phyloP scores from a whole-genome alignment of 2,888 invertebrate genomes.

The Pachycephus smyrnensis region DNA sequence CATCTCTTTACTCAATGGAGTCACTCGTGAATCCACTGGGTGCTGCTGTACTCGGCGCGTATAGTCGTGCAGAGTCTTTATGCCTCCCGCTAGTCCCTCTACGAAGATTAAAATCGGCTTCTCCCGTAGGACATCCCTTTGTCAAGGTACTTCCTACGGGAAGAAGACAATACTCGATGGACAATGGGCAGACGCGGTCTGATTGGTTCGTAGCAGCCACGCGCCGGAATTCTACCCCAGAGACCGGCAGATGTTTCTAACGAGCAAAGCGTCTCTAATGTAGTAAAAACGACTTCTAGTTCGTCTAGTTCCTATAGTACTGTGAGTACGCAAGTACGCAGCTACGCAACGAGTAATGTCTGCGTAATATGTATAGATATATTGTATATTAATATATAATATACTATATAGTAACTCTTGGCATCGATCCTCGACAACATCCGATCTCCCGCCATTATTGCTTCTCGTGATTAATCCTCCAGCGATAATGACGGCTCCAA shows the following conservation, averaged over 20 bases:
- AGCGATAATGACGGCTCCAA: neutral
- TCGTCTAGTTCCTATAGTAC: neutral
- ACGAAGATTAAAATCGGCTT: slow-evolving; percentile 23
- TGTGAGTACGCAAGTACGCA: neutral
- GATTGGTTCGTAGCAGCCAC: slow-evolving; percentile 52
- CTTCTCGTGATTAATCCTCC: neutral
- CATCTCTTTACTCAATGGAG: neutral
- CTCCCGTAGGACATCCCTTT: slow-evolving; percentile 26
- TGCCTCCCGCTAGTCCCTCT: slow-evolving; percentile 6
- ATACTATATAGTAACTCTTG: no score
- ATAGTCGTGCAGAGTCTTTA: slow-evolving; percentile 10
- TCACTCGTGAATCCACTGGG: neutral
- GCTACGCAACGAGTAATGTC: no score
- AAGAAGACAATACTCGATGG: slow-evolving; percentile 39
- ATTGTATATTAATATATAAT: neutral
- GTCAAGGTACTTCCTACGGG: slow-evolving; percentile 18
- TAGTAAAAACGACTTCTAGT: neutral
- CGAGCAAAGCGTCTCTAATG: slow-evolving; percentile 41
- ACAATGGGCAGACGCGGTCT: slow-evolving; percentile 41
- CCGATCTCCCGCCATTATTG: neutral
- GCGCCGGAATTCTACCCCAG: slow-evolving; percentile 54
- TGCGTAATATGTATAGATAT: neutral
- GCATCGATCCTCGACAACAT: no score
- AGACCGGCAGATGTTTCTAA: slow-evolving; percentile 62
- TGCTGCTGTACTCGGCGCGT: neutral